phyloP scores from a whole-genome alignment of 2,113 vertebrate species.

The Gila orcuttii region DNA sequence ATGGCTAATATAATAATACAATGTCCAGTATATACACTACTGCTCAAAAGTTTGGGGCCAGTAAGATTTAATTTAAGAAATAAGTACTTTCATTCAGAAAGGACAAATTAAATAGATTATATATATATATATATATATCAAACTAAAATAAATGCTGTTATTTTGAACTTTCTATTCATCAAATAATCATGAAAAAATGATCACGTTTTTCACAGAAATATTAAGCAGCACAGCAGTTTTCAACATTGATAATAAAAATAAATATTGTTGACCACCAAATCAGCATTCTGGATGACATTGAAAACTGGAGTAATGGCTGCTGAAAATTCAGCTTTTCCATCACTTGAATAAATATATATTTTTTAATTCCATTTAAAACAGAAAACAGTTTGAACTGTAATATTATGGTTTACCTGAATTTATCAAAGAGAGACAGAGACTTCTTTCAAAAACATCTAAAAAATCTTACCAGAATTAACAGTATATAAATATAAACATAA shows the following conservation, averaged over 20 bases:
- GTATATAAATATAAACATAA: not conserved
- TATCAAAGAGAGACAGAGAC: no score
- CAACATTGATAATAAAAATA: not conserved
- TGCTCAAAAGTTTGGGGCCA: not conserved
- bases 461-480: not conserved
- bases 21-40: not conserved
- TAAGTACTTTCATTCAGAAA: not conserved
- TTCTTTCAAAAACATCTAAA: no score
- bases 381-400: not conserved
- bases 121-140: not conserved
- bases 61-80: not conserved
- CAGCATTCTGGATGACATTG: no score
- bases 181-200: not conserved
- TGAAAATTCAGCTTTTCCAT: no score
- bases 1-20: not conserved
- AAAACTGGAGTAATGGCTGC: no score
- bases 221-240: not conserved
- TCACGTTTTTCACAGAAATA: not conserved
- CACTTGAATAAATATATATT: not conserved
- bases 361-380: not conserved
- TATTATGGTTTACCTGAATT: not conserved
- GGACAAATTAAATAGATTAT: not conserved
- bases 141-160: not conserved
- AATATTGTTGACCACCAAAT: no score
- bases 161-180: not conserved